A percentile compares a stretch with the other conserved stretches of the same genome.
phyloP scores from a whole-genome alignment of 2,797 vertebrate genomes.

The Callimico goeldii region DNA sequence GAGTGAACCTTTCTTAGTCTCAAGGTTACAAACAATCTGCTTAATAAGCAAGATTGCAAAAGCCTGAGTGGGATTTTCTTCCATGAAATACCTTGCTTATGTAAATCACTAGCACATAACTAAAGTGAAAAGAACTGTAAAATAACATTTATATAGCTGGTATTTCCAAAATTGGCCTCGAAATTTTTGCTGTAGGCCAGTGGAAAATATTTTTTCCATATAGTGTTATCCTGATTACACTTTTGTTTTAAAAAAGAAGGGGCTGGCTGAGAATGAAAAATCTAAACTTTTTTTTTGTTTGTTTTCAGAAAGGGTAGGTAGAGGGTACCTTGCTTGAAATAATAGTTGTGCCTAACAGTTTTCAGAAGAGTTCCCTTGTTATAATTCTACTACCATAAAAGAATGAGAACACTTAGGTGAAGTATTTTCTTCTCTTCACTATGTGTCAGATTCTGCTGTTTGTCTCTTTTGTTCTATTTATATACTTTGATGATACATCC shows the following conservation, averaged over 20 bases:
- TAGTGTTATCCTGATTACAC: constrained; percentile 90
- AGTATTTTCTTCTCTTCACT: not conserved
- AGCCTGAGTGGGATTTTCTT: constrained; percentile 92
- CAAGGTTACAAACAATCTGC: constrained; percentile 92
- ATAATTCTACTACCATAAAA: constrained; percentile 90
- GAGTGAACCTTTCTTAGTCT: constrained; percentile 92
- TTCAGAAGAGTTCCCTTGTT: constrained; percentile 89
- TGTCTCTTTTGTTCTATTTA: not conserved
- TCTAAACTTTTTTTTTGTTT: constrained; percentile 85
- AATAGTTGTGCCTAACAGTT: constrained; percentile 89
- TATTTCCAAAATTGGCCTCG: constrained; percentile 95
- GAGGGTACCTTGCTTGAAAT: constrained; percentile 85
- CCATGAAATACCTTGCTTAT: constrained; percentile 93
- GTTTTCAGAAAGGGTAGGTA: constrained; percentile 80
- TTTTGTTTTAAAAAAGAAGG: constrained; percentile 90
- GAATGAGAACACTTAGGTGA: constrained; percentile 89
- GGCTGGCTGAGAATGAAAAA: constrained; percentile 90
- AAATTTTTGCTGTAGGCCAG: constrained; percentile 89
- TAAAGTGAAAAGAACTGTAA: constrained; percentile 95
- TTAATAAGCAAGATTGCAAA: constrained; percentile 93
- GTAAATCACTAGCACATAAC: constrained; percentile 92
- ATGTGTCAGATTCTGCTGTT: not conserved
- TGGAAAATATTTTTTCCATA: constrained; percentile 92
- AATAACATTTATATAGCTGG: constrained; percentile 95
- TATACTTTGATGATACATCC: not conserved